These are phyloP conservation scores for Aproaerema taeniolella DNA, from an alignment of 2,888 invertebrate genomes.

Conservation along the genomic window DNA sequence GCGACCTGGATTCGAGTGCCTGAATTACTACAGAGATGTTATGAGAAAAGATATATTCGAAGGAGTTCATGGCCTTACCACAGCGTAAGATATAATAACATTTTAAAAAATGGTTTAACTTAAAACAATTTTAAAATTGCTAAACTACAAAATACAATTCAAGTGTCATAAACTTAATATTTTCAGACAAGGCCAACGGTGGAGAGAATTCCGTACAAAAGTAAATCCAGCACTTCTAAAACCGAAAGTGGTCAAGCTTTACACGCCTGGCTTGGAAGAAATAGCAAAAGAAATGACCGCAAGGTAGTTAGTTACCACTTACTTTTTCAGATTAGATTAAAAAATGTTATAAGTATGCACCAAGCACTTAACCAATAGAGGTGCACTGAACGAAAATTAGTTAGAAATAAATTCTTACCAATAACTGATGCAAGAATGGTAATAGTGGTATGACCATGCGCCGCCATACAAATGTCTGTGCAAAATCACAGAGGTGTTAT, in stretches of 20 bases:
- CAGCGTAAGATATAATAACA: constrained; percentile 43
- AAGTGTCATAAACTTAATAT: too few species aligned
- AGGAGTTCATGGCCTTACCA: constrained; percentile 53
- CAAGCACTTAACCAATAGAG: too few species aligned
- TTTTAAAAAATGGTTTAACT: background rate
- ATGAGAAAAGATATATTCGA: constrained; percentile 44
- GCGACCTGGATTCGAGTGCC: constrained; percentile 55
- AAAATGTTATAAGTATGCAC: too few species aligned
- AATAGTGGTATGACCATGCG: too few species aligned
- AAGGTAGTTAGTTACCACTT: constrained; percentile 38
- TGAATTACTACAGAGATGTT: constrained; percentile 52
- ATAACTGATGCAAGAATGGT: too few species aligned
- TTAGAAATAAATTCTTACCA: too few species aligned
- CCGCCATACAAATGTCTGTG: too few species aligned
- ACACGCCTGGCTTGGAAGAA: constrained; percentile 63
- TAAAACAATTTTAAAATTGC: background rate
- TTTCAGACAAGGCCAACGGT: constrained; percentile 78
- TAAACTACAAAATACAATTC: background rate
- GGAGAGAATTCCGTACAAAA: constrained; percentile 81
- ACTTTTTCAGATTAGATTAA: background rate
- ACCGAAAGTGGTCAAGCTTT: constrained; percentile 75
- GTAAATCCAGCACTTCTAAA: constrained; percentile 82
- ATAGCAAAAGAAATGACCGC: constrained; percentile 60
- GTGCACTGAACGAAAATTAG: too few species aligned
- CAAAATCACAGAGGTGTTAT: too few species aligned